Evolutionary conservation across 2,888 invertebrate species (phyloP).

Genomic region (Machimus rusticus): DNA sequence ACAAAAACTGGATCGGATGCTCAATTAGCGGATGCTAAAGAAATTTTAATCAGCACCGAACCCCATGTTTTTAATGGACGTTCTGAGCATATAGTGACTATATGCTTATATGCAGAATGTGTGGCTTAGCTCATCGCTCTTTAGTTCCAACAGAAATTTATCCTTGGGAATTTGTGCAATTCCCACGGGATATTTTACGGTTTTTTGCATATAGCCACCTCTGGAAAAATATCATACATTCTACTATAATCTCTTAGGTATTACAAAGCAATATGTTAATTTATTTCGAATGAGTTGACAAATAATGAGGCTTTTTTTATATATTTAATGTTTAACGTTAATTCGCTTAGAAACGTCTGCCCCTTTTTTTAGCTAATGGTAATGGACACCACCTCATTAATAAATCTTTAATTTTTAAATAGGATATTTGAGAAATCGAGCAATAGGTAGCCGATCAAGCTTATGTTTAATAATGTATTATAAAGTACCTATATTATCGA

Average conservation of each 20-base stretch:
- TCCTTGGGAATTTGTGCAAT: neutral
- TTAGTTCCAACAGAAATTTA: neutral
- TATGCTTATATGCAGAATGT: neutral
- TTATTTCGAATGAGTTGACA: neutral
- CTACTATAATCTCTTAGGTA: neutral
- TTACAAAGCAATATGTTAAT: neutral
- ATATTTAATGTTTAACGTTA: neutral
- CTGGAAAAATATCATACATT: neutral
- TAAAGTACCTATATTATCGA: too few species aligned
- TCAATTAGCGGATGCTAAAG: slow-evolving; percentile 28
- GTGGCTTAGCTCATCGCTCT: neutral
- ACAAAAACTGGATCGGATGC: neutral
- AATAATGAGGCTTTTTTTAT: neutral
- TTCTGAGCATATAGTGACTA: neutral
- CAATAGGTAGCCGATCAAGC: too few species aligned
- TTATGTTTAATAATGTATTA: too few species aligned
- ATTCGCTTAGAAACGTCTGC: neutral
- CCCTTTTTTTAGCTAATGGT: too few species aligned
- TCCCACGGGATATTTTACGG: neutral
- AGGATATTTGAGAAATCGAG: too few species aligned
- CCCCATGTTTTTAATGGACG: neutral
- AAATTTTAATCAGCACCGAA: slow-evolving; percentile 10
- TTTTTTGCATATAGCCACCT: neutral
- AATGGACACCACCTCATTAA: too few species aligned
- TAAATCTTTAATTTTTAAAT: too few species aligned